Conservation (phyloP, 2,797 vertebrate species). For the Mus minutoides region DNA sequence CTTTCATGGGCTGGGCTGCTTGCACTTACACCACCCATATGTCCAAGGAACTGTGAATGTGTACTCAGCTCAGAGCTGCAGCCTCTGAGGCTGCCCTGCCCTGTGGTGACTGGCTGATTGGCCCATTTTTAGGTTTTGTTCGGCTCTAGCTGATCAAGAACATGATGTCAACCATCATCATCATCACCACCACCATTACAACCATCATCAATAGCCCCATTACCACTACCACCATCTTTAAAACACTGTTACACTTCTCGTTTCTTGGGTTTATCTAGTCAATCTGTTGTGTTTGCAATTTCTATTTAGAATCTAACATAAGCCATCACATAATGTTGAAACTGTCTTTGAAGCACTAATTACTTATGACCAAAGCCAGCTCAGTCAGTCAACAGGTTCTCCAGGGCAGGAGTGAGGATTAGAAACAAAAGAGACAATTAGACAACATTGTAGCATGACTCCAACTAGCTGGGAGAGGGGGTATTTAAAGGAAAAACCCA, state of each 20-base stretch:
- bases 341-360: slow-evolving; percentile 64
- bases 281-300: slow-evolving; percentile 81
- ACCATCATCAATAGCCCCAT: neutral
- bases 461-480: no score
- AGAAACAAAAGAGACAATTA: neutral
- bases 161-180: neutral
- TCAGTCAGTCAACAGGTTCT: neutral
- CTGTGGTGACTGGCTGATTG: neutral
- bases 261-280: slow-evolving; percentile 83
- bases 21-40: accelerated
- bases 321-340: slow-evolving; percentile 24
- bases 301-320: slow-evolving; percentile 39
- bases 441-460: neutral
- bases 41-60: neutral
- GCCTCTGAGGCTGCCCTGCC: neutral
- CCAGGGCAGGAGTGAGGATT: neutral
- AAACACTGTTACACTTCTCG: neutral
- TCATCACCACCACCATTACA: neutral
- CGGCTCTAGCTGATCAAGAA: neutral
- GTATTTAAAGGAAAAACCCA: no score
- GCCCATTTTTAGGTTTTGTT: neutral
- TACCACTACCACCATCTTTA: neutral
- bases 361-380: no score
- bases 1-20: neutral
- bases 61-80: neutral